Evolutionary conservation across 2,797 vertebrate genomes (phyloP).

Genomic region (Emydoidea blandingii): DNA sequence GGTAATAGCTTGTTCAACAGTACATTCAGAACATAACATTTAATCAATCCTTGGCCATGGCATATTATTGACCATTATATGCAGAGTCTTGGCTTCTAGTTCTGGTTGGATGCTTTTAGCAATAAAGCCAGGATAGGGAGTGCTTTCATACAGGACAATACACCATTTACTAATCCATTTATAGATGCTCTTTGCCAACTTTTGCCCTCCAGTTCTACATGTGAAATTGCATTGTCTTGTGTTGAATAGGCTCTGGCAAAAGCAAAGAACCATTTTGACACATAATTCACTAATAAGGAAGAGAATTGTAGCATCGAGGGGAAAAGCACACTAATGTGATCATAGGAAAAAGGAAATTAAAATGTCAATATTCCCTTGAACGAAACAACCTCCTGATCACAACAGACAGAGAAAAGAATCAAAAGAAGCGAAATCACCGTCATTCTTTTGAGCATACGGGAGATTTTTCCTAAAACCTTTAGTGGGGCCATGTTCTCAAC

Average conservation of each 20-base stretch:
- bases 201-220: neutral
- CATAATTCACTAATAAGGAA: accelerated
- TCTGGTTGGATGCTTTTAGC: neutral
- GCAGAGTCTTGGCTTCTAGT: neutral
- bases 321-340: neutral
- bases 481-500: neutral
- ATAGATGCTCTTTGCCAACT: neutral
- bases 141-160: neutral
- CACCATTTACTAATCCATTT: accelerated
- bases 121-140: neutral
- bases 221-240: accelerated
- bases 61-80: accelerated
- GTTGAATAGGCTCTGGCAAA: neutral
- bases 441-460: neutral
- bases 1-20: slow-evolving; percentile 51
- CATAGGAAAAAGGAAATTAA: neutral
- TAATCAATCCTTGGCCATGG: neutral
- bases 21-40: neutral
- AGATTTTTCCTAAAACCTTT: neutral
- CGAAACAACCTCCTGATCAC: accelerated
- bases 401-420: accelerated
- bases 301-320: neutral
- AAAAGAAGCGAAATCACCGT: neutral
- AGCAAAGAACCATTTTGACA: accelerated
- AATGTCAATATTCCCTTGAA: neutral